Percentiles rank a stretch among this genome's conserved stretches.
Evolutionary conservation across 30 jellyfish, hydroid and myxozoan species (phyloP).

Genomic region (Hydractinia echinata): DNA sequence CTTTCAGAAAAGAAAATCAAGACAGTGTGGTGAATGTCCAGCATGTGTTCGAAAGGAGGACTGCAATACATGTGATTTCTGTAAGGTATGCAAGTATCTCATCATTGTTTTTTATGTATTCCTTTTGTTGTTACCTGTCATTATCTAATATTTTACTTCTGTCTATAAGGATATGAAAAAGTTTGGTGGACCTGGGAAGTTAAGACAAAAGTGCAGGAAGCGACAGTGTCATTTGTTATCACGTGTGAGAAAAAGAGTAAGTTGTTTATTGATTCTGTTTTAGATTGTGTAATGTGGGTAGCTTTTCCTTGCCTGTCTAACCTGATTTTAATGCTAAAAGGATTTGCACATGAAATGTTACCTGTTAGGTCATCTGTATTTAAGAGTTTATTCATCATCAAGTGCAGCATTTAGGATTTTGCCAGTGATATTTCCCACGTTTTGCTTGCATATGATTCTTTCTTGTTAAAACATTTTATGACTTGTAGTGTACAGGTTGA

Average conservation of each 20-base stretch:
- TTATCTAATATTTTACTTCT: not conserved
- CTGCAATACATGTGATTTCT: slow-evolving; percentile 79
- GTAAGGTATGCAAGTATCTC: slow-evolving; percentile 51
- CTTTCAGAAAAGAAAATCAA: slow-evolving; percentile 40
- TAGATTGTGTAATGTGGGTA: not conserved
- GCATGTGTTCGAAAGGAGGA: slow-evolving; percentile 73
- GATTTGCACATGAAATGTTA: too few relatives aligned
- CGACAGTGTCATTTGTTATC: slow-evolving; percentile 78
- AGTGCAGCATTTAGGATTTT: too few relatives aligned
- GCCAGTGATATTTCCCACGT: too few relatives aligned
- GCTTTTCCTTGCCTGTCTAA: too few relatives aligned
- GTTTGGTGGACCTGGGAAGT: slow-evolving; percentile 93
- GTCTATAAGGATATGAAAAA: slow-evolving; percentile 81
- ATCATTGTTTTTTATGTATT: not conserved
- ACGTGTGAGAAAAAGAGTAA: slow-evolving; percentile 52
- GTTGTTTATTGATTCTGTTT: not conserved
- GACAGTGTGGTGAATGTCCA: slow-evolving; percentile 87
- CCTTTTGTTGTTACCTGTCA: not conserved
- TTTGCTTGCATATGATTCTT: too few relatives aligned
- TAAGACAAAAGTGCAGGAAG: slow-evolving; percentile 82
- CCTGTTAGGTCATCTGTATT: too few relatives aligned
- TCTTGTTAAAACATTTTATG: too few relatives aligned
- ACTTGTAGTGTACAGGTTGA: too few relatives aligned
- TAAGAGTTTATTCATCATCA: too few relatives aligned
- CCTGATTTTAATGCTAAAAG: too few relatives aligned